phyloP scores from a whole-genome alignment of 2,888 invertebrate genomes.

The Melanostoma mellinum region DNA sequence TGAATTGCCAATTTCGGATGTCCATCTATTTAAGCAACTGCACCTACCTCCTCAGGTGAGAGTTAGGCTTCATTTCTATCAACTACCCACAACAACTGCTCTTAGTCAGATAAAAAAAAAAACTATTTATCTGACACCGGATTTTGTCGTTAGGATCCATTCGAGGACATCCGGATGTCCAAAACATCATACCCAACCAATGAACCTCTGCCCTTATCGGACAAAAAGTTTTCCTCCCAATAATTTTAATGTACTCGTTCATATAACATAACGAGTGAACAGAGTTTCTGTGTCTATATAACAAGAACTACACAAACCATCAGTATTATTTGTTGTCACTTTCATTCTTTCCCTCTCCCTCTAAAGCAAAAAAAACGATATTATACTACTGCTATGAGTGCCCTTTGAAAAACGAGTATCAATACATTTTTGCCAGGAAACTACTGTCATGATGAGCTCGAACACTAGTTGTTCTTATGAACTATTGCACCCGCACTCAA shows the following conservation, averaged over 20 bases:
- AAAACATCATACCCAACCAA: conserved; percentile 3
- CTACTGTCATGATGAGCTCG: conserved; percentile 20
- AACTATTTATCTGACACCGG: too few relatives aligned
- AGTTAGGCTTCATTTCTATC: too few relatives aligned
- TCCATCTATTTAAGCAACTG: too few relatives aligned
- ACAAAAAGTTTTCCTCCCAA: not conserved
- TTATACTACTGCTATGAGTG: not conserved
- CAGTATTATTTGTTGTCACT: conserved; percentile 5
- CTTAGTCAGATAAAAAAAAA: too few relatives aligned
- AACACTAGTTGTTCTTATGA: not conserved
- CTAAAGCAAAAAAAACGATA: not conserved
- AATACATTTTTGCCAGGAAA: conserved; percentile 3
- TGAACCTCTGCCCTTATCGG: not conserved
- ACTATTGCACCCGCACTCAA: too few relatives aligned
- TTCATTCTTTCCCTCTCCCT: not conserved
- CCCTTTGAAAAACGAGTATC: conserved; percentile 10
- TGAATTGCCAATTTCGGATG: too few relatives aligned
- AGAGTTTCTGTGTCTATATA: not conserved
- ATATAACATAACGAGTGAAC: too few relatives aligned
- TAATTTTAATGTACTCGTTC: too few relatives aligned
- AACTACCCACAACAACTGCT: too few relatives aligned
- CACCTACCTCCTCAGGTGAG: too few relatives aligned
- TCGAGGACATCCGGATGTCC: conserved; percentile 8
- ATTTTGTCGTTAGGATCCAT: not conserved
- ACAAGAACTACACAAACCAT: conserved; percentile 1